phyloP scores from a whole-genome alignment of 2,888 invertebrate genomes.

The Trypoxylon attenuatum region DNA sequence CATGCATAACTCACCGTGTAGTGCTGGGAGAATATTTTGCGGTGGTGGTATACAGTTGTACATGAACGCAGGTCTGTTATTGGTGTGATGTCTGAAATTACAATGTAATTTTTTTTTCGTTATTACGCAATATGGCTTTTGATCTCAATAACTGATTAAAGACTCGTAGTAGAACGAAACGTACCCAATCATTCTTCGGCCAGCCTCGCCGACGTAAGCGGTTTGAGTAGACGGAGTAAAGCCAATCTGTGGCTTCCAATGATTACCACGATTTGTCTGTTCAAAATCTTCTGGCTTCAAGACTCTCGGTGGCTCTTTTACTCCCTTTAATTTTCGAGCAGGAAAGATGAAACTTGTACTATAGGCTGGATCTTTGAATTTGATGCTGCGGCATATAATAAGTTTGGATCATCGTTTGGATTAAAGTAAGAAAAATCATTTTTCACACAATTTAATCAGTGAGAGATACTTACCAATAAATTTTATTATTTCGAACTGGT shows the following conservation, averaged over 20 bases:
- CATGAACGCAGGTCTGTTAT: constrained; percentile 39
- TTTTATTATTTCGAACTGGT: constrained; percentile 76
- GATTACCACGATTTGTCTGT: constrained; percentile 77
- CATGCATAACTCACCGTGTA: constrained; percentile 58
- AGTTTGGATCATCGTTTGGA: neutral
- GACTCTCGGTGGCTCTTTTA: constrained; percentile 83
- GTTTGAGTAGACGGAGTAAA: constrained; percentile 81
- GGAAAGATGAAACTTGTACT: constrained; percentile 85
- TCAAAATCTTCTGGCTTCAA: constrained; percentile 87
- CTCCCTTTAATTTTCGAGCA: constrained; percentile 82
- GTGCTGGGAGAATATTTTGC: constrained; percentile 35
- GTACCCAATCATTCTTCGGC: constrained; percentile 85
- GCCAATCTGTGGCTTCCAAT: constrained; percentile 86
- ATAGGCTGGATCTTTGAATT: constrained; percentile 88
- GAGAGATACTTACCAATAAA: constrained; percentile 72
- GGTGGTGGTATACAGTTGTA: constrained; percentile 50
- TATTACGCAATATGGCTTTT: too few relatives aligned
- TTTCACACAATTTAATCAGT: neutral
- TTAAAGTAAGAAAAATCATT: neutral
- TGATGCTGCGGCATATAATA: constrained; percentile 77
- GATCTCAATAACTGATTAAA: too few relatives aligned
- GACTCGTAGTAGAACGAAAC: constrained; percentile 12
- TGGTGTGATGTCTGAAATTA: constrained; percentile 65
- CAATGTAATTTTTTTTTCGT: too few relatives aligned
- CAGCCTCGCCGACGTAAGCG: constrained; percentile 81